Base-by-base conservation (phyloP, 2,888 invertebrate species). In the Hydraecia micacea region DNA sequence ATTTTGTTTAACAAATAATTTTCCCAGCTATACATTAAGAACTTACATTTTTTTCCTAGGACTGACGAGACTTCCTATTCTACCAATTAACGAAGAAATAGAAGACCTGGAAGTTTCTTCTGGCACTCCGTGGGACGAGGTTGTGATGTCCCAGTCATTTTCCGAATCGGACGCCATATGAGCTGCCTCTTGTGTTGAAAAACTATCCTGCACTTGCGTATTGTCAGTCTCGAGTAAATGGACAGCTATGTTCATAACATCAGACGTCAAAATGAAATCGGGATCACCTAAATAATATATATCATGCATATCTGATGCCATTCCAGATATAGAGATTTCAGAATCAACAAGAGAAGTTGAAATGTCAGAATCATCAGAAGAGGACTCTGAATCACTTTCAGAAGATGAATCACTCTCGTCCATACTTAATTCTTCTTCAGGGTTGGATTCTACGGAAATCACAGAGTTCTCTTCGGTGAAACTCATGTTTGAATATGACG, bases 141-240 rank as follows among this genome's bases (percentile, higher is more conserved):
- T 80, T 0, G 93, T 93, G 0, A 94, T 83, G 46, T 93, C 94
- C 90, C 92, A 93, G 8, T 93, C 92, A 0, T 15, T 49, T 0
- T 75, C 84, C 18, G 75, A 77, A 63, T 81, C 86, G 0, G 86
- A 36, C 1, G n/a, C n/a, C 11, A 21, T n/a, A 21, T n/a, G n/a
- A n/a, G 4, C 18, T 11, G 36, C 0, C 4, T 3, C n/a, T 39
- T 0, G 65, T n/a, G 36, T 36, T 11, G 60, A 0, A 18, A 58
- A n/a, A n/a, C 60, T n/a, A 58, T 58, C 58, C 36, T 58, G 69
- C 15, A 55, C 0, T 21, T 46, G 18, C 15, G 15, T 0, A 15
- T 5, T 8, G 15, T 13, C 46, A 68, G 46, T 49, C 25, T 46
- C 68, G 15, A 25, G 5, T 15, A 21, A 25, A 15, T 5, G 13